Base-by-base conservation (phyloP, 1,140 invertebrate genomes). In the Caenorhabditis remanei region DNA sequence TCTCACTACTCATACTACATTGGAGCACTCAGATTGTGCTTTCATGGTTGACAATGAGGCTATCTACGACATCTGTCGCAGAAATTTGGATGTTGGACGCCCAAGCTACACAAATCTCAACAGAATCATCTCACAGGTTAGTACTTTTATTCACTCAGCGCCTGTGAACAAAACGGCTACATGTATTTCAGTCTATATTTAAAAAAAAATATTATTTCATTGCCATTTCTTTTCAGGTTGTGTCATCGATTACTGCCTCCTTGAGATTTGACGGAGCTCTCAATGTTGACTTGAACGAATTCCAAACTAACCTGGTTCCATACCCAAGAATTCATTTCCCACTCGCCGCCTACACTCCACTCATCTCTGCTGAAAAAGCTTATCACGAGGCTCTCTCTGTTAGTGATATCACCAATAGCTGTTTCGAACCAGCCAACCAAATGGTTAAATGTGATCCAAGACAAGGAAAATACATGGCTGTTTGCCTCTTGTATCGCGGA, bases 51-150 rank as follows among this genome's bases (percentile, higher is more conserved):
- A 86, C 85, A 86, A 86, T 40, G 85, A 86, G 43, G 96, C 96
- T 89, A 96, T 97, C 91, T 97, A 96, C 89, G 96, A 97, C 92
- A 96, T 97, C 93, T 97, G 96, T 93, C 94, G 96, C 65, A 85
- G 92, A 63, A 96, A 96, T 92, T 93, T 97, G 91, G 96, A 53
- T 96, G 93, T 96, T 96, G 65, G 90, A 5, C 84, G 88, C 43
- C 96, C 96, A 11, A 96, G 95, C 2, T 96, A 96, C 90, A 96
- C 95, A 7, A 96, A 96, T 92, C 93, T 95, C 90, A 96, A 96
- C 93, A 93, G 96, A 88, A 93, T 96, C 83, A 96, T 96, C 89
- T 95, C 95, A 41, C 32, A 32, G 32, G 32, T 32, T 32, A 32
- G 32, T 32, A 2, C 32, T 0, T 32, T 1, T 32, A 32, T 32